phyloP scores from a whole-genome alignment of 2,888 invertebrate species.

The Spisula subtruncata region DNA sequence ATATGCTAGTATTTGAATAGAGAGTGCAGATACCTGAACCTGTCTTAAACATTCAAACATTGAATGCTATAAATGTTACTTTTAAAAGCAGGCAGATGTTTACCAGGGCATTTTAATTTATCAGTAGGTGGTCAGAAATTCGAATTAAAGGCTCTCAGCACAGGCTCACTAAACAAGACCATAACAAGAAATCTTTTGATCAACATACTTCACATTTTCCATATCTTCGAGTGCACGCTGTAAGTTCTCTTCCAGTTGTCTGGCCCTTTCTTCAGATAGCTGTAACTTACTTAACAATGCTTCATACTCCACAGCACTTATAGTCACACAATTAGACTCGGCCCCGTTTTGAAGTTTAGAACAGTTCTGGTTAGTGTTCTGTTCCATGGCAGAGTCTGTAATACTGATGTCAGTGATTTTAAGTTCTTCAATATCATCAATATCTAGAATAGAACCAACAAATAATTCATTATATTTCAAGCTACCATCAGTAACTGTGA shows the following conservation, averaged over 20 bases:
- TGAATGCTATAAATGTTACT: too few relatives aligned
- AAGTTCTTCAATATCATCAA: conserved; percentile 56
- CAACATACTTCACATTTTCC: conserved; percentile 77
- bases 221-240: conserved; percentile 76
- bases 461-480: too few relatives aligned
- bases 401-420: neutral
- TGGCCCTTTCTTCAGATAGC: conserved; percentile 67
- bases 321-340: conserved; percentile 33
- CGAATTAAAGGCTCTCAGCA: too few relatives aligned
- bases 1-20: too few relatives aligned
- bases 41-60: too few relatives aligned
- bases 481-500: too few relatives aligned
- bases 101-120: too few relatives aligned
- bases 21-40: too few relatives aligned
- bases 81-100: too few relatives aligned
- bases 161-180: too few relatives aligned
- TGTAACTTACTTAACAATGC: conserved; percentile 90
- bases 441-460: conserved; percentile 43
- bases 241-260: conserved; percentile 72
- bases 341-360: neutral
- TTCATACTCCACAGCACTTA: conserved; percentile 65
- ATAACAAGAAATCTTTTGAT: neutral
- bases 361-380: neutral
- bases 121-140: too few relatives aligned
- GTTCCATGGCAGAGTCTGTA: neutral